Conservation (phyloP, 2,797 vertebrate species). For the Scolopax bukidnonensis region DNA sequence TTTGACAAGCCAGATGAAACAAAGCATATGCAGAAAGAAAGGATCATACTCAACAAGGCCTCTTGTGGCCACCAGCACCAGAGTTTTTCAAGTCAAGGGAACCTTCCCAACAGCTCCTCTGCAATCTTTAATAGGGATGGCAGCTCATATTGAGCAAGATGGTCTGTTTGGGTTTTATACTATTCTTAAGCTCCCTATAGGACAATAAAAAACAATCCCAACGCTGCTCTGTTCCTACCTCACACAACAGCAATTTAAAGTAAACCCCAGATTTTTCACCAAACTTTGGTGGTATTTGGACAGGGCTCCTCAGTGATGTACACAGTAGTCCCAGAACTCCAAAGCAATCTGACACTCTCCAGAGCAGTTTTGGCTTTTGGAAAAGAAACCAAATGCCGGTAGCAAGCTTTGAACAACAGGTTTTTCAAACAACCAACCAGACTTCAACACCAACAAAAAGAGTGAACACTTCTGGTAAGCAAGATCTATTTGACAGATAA, state of each 20-base stretch:
- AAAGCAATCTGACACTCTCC: neutral
- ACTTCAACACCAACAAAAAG: neutral
- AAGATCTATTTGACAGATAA: neutral
- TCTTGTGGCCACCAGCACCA: neutral
- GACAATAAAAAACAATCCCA: neutral
- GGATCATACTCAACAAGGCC: neutral
- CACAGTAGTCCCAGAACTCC: neutral
- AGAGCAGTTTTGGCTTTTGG: neutral
- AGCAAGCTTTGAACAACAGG: neutral
- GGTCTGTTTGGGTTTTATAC: neutral
- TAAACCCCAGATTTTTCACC: neutral
- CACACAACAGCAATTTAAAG: neutral
- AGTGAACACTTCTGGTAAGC: neutral
- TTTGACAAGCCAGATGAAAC: neutral
- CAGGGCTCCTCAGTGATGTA: neutral
- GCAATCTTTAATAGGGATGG: neutral
- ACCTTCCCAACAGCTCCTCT: neutral
- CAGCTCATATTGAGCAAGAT: neutral
- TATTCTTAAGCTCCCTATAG: fast-evolving
- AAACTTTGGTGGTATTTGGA: neutral
- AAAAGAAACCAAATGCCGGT: neutral
- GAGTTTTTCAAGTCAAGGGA: neutral
- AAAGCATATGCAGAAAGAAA: neutral
- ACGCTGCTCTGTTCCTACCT: neutral
- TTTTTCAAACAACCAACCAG: neutral